phyloP scores from a whole-genome alignment of 2,888 invertebrate species.

The Ophonus ardosiacus region DNA sequence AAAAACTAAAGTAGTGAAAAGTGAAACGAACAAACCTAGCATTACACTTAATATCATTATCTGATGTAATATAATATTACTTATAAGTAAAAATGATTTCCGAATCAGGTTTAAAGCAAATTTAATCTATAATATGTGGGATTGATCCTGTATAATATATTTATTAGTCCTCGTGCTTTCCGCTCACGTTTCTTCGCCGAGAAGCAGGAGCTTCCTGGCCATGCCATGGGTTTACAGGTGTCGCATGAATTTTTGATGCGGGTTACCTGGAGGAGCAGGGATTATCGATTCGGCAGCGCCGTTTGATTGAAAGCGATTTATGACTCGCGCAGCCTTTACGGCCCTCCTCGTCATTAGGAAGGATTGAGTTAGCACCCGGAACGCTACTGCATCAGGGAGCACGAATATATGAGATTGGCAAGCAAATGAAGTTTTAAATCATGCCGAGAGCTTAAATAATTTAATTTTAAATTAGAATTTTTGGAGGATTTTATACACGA shows the following conservation, averaged over 20 bases:
- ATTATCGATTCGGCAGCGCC: slow-evolving; percentile 38
- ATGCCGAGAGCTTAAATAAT: not conserved
- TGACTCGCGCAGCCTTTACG: slow-evolving; percentile 7
- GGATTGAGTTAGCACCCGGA: slow-evolving; percentile 27
- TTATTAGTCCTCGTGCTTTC: not conserved
- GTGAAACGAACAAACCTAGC: too few species aligned
- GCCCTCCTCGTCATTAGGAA: slow-evolving; percentile 34
- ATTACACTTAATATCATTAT: too few species aligned
- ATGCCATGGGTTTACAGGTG: slow-evolving; percentile 30
- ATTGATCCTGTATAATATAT: not conserved
- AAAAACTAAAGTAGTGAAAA: too few species aligned
- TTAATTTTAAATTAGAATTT: not conserved
- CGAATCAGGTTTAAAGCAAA: not conserved
- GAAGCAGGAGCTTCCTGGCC: not conserved
- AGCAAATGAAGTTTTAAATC: not conserved
- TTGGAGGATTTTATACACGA: not conserved
- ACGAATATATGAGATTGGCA: not conserved
- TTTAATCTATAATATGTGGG: not conserved
- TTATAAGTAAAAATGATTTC: not conserved
- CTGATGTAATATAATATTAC: too few species aligned
- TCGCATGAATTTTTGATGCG: slow-evolving; percentile 50
- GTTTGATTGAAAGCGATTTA: slow-evolving; percentile 56
- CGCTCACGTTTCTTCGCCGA: not conserved
- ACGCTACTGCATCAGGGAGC: not conserved
- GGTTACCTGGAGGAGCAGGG: not conserved